Evolutionary conservation across 2,113 vertebrate species (phyloP).

Genomic region (Eupsittula cactorum): DNA sequence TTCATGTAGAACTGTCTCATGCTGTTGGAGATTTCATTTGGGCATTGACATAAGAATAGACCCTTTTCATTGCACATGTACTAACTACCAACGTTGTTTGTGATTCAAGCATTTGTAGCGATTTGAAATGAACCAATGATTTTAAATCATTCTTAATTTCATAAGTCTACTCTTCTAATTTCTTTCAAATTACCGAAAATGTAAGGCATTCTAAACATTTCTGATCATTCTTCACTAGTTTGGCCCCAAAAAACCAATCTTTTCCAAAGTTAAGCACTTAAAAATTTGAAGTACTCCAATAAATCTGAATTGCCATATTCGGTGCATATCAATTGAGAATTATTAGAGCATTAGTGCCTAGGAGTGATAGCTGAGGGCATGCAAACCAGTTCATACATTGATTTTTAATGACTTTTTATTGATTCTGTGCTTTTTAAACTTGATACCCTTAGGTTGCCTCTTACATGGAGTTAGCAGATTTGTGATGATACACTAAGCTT

Average conservation of each 20-base stretch:
- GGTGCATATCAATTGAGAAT: constrained; percentile 77
- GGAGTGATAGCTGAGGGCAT: constrained; percentile 73
- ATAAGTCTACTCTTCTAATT: constrained; percentile 67
- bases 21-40: neutral
- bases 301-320: constrained; percentile 81
- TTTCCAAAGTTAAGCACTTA: constrained; percentile 78
- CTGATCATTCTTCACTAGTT: constrained; percentile 58
- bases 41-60: neutral
- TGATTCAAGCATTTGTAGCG: neutral
- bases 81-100: neutral
- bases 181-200: constrained; percentile 69
- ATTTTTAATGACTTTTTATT: constrained; percentile 83
- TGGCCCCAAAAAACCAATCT: constrained; percentile 69
- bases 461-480: constrained; percentile 46
- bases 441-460: constrained; percentile 66
- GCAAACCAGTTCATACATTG: constrained; percentile 72
- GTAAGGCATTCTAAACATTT: constrained; percentile 67
- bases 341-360: constrained; percentile 77
- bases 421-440: constrained; percentile 77
- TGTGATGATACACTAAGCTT: constrained; percentile 2
- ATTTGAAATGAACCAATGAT: constrained; percentile 31
- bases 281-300: constrained; percentile 76
- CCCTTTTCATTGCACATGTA: neutral
- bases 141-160: constrained; percentile 72
- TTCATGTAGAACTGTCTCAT: neutral